phyloP scores from a whole-genome alignment of 1,140 invertebrate species.

The Temnothorax longispinosus region DNA sequence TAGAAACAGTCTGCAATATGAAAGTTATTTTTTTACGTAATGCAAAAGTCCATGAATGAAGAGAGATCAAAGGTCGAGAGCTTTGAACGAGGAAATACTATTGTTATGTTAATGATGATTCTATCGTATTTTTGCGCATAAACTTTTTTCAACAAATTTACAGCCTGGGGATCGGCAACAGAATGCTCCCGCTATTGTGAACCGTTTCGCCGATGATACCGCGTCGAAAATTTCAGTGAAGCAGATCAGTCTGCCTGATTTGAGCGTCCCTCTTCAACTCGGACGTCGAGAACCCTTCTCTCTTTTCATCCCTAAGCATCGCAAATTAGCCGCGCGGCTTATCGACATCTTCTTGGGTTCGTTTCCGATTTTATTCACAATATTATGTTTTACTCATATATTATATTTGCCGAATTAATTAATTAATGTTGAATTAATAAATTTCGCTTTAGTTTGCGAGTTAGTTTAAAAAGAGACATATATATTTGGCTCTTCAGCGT shows the following conservation, averaged over 20 bases:
- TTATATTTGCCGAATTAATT: neutral
- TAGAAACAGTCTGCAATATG: neutral
- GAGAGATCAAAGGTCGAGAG: neutral
- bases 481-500: neutral
- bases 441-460: neutral
- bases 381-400: neutral
- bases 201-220: constrained; percentile 87
- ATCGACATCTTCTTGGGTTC: constrained; percentile 91
- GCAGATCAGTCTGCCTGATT: constrained; percentile 89
- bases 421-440: neutral
- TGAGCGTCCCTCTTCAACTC: constrained; percentile 89
- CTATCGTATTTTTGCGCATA: neutral
- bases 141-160: neutral
- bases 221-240: constrained; percentile 87
- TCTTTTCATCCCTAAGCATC: constrained; percentile 91
- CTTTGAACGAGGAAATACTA: neutral
- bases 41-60: neutral
- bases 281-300: constrained; percentile 90
- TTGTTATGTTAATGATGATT: neutral
- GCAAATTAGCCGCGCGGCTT: constrained; percentile 88
- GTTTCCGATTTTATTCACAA: neutral
- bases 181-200: constrained; percentile 85
- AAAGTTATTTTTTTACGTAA: neutral
- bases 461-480: neutral
- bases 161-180: constrained; percentile 88